These are phyloP conservation scores for Metopolophium dirhodum DNA, from an alignment of 1,140 invertebrate genomes.

Conservation along the genomic window DNA sequence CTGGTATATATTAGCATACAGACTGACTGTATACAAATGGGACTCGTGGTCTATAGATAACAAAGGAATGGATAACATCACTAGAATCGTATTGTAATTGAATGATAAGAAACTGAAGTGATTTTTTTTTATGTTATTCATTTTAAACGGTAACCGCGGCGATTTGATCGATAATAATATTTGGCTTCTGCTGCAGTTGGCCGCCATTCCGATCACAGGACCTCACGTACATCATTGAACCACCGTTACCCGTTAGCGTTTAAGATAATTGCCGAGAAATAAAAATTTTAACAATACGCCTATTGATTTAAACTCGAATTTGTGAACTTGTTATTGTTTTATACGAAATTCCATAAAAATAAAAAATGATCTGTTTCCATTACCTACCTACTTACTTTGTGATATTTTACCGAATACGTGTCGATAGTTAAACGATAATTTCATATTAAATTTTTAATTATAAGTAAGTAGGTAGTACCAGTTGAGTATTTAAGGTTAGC, in stretches of 20 bases:
- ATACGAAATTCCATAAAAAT: background rate
- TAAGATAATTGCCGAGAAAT: background rate
- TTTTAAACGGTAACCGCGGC: background rate
- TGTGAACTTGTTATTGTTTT: too few species aligned
- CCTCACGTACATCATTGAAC: background rate
- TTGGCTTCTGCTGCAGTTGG: background rate
- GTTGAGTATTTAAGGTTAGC: background rate
- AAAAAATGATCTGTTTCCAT: background rate
- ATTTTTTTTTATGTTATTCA: background rate
- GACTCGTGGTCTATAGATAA: background rate
- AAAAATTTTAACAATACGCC: background rate
- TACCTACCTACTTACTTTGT: too few species aligned
- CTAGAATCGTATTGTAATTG: background rate
- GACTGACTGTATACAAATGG: background rate
- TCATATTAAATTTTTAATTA: background rate
- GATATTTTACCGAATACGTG: background rate
- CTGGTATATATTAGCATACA: background rate
- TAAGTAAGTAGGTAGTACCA: background rate
- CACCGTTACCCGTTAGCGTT: background rate
- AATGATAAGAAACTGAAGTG: background rate
- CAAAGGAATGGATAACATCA: background rate
- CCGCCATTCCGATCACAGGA: background rate
- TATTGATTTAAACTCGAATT: background rate
- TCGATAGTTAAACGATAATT: background rate
- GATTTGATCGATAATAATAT: background rate